Conservation (phyloP, 2,797 vertebrate genomes). For the Tenualosa ilisha region DNA sequence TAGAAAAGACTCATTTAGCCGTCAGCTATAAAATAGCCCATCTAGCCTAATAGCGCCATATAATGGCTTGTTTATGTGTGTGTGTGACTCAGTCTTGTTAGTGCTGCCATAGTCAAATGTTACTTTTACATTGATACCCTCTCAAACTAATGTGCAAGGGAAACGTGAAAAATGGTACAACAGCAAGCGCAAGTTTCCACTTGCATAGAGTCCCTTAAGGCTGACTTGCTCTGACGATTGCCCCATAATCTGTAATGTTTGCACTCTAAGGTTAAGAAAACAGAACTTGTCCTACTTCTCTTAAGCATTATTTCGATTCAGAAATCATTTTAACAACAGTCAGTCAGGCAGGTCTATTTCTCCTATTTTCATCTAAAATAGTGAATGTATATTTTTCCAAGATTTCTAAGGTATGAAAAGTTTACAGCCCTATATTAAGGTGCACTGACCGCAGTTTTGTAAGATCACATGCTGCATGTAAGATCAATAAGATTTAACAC, state of each 20-base stretch:
- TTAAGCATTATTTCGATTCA: neutral
- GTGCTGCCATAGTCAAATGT: neutral
- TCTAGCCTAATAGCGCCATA: neutral
- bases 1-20: neutral
- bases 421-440: neutral
- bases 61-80: neutral
- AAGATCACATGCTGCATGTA: too few relatives aligned
- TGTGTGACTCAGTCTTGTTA: neutral
- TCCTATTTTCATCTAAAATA: too few relatives aligned
- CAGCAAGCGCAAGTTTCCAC: neutral
- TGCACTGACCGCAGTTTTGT: neutral
- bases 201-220: neutral
- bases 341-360: neutral
- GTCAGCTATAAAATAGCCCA: neutral
- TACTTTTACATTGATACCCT: neutral
- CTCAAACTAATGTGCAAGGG: neutral
- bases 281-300: neutral
- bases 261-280: neutral
- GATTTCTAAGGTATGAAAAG: too few relatives aligned
- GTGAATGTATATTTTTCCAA: too few relatives aligned
- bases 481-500: too few relatives aligned
- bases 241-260: neutral
- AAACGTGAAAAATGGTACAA: neutral
- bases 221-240: neutral
- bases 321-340: neutral